Percentiles rank a stretch among this genome's conserved stretches.
phyloP scores from a whole-genome alignment of 2,888 invertebrate genomes.

The Labia minor region DNA sequence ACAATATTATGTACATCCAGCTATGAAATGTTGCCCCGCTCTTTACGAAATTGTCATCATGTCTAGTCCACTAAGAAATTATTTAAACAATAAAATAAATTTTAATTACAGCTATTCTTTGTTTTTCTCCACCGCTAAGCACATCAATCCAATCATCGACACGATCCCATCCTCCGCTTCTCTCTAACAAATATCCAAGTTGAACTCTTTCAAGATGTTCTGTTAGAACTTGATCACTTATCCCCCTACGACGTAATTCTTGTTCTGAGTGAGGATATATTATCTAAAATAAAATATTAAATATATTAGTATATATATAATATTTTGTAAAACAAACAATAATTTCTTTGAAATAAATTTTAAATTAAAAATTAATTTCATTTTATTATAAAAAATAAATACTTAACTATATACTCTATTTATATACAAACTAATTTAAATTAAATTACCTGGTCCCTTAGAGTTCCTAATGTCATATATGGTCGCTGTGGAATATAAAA shows the following conservation, averaged over 20 bases:
- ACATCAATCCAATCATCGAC: conserved; percentile 99
- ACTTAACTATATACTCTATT: too few species aligned
- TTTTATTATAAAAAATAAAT: too few species aligned
- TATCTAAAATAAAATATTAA: conserved; percentile 39
- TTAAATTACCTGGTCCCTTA: conserved; percentile 72
- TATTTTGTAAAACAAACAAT: not conserved
- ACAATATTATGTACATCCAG: too few species aligned
- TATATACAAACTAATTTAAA: too few species aligned
- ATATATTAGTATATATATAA: not conserved
- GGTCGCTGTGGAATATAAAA: conserved; percentile 97
- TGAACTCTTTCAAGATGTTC: conserved; percentile 73
- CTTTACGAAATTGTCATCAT: too few species aligned
- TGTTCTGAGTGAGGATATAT: conserved; percentile 89
- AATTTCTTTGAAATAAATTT: not conserved
- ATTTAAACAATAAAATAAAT: too few species aligned
- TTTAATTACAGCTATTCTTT: conserved; percentile 85
- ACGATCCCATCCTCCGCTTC: conserved; percentile 83
- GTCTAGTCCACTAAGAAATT: too few species aligned
- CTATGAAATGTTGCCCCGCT: too few species aligned
- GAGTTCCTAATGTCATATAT: conserved; percentile 93
- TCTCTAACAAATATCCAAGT: conserved; percentile 65
- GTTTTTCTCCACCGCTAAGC: conserved; percentile 95
- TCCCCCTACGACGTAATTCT: conserved; percentile 66
- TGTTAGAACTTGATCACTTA: conserved; percentile 65
- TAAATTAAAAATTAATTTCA: not conserved